These are phyloP conservation scores for Cydia pomonella DNA, from an alignment of 1,140 invertebrate genomes.

Conservation along the genomic window DNA sequence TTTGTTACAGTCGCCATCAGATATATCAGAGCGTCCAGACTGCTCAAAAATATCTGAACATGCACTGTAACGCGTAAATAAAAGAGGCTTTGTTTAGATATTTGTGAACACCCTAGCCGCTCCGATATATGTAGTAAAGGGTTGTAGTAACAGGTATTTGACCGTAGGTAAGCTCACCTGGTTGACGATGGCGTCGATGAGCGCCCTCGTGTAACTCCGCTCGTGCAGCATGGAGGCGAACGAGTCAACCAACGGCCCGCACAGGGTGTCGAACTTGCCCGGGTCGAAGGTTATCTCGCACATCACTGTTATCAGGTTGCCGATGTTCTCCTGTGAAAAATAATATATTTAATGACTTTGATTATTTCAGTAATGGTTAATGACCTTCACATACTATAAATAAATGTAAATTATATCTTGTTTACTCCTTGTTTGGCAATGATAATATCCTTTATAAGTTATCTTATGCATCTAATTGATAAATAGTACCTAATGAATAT, in stretches of 20 bases:
- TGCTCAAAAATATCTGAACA: no score
- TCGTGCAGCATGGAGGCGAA: conserved; percentile 80
- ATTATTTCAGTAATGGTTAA: not conserved
- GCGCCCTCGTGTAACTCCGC: conserved; percentile 77
- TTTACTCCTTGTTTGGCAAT: no score
- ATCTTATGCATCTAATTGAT: no score
- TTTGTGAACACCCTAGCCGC: no score
- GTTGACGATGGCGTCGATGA: conserved; percentile 82
- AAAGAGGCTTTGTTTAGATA: no score
- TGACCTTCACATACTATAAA: not conserved
- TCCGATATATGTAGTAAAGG: no score
- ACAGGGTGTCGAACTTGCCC: conserved; percentile 81
- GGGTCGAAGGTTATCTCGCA: conserved; percentile 83
- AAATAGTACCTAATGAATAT: no score
- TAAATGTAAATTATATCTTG: no score
- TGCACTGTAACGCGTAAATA: no score
- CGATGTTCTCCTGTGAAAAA: conserved; percentile 72
- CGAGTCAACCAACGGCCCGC: conserved; percentile 81
- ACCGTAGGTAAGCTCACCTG: conserved; percentile 75
- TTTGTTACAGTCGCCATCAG: no score
- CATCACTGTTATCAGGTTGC: conserved; percentile 81
- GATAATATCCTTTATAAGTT: no score
- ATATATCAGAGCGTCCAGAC: no score
- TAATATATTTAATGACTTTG: conserved; percentile 3
- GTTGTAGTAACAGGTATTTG: not conserved